These are phyloP conservation scores for Parthenolecanium corni DNA, from an alignment of 2,888 invertebrate genomes.

Conservation along the genomic window DNA sequence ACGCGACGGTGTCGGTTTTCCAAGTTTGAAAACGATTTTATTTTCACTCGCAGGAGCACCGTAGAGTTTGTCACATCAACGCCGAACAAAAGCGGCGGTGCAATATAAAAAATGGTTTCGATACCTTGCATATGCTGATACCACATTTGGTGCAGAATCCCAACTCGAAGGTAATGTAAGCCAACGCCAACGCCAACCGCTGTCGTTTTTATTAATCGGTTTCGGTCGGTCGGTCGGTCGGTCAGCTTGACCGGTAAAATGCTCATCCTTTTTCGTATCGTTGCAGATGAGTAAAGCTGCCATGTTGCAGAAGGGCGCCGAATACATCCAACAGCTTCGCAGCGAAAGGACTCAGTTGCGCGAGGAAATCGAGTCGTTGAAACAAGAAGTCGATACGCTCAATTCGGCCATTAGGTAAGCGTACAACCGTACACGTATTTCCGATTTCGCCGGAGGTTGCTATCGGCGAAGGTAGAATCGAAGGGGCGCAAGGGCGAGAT, in stretches of 20 bases:
- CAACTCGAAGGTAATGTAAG: constrained; percentile 59
- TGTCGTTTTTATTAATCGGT: no score
- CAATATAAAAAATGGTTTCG: constrained; percentile 94
- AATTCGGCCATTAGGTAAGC: constrained; percentile 78
- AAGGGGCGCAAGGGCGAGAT: no score
- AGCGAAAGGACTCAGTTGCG: constrained; percentile 72
- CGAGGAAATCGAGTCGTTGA: constrained; percentile 77
- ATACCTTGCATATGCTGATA: constrained; percentile 81
- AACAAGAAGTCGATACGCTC: constrained; percentile 78
- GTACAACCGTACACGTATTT: no score
- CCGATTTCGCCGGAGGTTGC: no score
- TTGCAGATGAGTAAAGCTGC: constrained; percentile 79
- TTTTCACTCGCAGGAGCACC: constrained; percentile 46
- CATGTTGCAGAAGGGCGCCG: constrained; percentile 92
- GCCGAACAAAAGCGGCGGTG: constrained; percentile 92
- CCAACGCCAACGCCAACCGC: no score
- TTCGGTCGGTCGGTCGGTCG: no score
- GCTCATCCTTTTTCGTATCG: not conserved
- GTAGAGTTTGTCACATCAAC: constrained; percentile 80
- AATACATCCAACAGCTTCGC: constrained; percentile 81
- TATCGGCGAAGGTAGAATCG: no score
- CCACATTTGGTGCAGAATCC: constrained; percentile 84
- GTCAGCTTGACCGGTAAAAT: no score
- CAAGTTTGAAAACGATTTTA: no score
- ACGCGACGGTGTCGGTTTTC: no score